Evolutionary conservation across 2,797 vertebrate species (phyloP).

Genomic region (Salarias fasciatus): DNA sequence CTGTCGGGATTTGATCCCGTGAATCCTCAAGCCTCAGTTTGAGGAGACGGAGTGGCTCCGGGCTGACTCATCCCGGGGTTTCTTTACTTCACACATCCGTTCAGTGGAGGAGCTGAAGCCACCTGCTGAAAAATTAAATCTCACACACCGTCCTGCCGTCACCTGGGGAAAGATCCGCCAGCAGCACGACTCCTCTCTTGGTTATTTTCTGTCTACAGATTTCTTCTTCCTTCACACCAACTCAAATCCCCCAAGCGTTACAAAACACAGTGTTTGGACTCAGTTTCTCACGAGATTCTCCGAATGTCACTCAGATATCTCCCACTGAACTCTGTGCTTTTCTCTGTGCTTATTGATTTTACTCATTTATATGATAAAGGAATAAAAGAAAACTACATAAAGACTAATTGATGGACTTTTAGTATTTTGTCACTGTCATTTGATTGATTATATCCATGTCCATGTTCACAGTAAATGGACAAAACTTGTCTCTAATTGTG

Average conservation of each 20-base stretch:
- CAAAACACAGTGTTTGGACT: slow-evolving; percentile 26
- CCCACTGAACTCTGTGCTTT: too few species aligned
- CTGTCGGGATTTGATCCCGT: slow-evolving; percentile 44
- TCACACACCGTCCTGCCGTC: slow-evolving; percentile 51
- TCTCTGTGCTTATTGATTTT: too few species aligned
- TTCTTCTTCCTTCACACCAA: slow-evolving; percentile 20
- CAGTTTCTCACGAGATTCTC: too few species aligned
- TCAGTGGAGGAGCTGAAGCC: slow-evolving; percentile 46
- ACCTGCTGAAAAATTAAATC: slow-evolving; percentile 34
- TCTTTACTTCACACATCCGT: slow-evolving; percentile 31
- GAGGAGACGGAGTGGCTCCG: slow-evolving; percentile 48
- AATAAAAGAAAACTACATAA: too few species aligned
- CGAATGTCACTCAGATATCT: too few species aligned
- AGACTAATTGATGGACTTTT: too few species aligned
- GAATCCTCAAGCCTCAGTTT: slow-evolving; percentile 63
- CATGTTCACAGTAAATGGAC: too few species aligned
- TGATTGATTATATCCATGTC: too few species aligned
- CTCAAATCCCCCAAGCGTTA: slow-evolving; percentile 25
- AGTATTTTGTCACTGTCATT: too few species aligned
- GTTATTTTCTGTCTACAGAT: slow-evolving; percentile 58
- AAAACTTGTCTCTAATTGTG: too few species aligned
- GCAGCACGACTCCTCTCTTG: slow-evolving; percentile 31
- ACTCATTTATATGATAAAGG: too few species aligned
- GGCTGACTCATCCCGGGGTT: slow-evolving; percentile 66
- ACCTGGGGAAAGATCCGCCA: slow-evolving; percentile 55